Conservation (phyloP, 2,888 invertebrate species). For the Tetheella fluctuosa region DNA sequence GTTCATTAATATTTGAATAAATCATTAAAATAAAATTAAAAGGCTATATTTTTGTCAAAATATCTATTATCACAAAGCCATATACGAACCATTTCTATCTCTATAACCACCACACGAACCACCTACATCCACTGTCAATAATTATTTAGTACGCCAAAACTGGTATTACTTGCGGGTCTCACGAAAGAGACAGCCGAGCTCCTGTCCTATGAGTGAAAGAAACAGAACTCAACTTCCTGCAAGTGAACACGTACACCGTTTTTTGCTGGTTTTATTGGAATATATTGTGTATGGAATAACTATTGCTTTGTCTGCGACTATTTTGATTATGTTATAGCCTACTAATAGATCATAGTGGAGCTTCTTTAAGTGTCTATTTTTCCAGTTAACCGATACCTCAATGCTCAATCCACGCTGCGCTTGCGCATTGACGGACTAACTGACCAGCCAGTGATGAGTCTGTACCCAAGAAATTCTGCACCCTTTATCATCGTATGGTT, state of each 20-base stretch:
- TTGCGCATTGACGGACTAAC: no score
- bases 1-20: no score
- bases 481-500: no score
- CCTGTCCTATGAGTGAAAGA: conserved; percentile 21
- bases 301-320: conserved; percentile 23
- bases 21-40: no score
- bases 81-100: conserved; percentile 18
- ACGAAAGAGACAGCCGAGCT: conserved; percentile 42
- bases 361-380: no score
- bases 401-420: no score
- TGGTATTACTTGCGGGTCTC: conserved; percentile 46
- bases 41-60: not conserved
- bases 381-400: no score
- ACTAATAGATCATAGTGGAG: conserved; percentile 9
- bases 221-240: conserved; percentile 50
- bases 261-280: conserved; percentile 38
- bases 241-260: conserved; percentile 45
- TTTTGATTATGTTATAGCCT: conserved; percentile 24
- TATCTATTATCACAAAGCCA: not conserved
- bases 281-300: conserved; percentile 26
- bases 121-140: conserved; percentile 47
- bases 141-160: conserved; percentile 59
- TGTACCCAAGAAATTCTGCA: no score
- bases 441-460: no score
- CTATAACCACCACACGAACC: conserved; percentile 37